These are phyloP conservation scores for Spialia ferax DNA, from an alignment of 2,888 invertebrate species.

Conservation along the genomic window DNA sequence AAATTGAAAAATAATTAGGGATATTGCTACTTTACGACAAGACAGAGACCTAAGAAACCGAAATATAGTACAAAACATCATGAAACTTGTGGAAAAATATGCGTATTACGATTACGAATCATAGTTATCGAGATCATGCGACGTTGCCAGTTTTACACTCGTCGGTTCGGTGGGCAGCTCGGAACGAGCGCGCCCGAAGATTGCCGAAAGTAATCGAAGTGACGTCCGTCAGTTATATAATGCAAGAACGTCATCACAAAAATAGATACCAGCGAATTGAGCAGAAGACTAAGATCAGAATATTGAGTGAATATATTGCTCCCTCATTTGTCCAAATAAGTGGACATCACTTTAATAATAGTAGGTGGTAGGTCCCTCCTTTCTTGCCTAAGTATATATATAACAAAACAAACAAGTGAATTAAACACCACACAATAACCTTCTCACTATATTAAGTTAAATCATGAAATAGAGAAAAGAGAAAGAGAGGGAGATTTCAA, in stretches of 20 bases:
- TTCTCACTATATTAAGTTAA: too few relatives aligned
- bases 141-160: slow-evolving; percentile 72
- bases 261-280: slow-evolving; percentile 53
- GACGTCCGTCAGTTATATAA: slow-evolving; percentile 41
- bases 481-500: too few relatives aligned
- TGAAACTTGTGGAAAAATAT: neutral
- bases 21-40: too few relatives aligned
- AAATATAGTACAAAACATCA: neutral
- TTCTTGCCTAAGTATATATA: too few relatives aligned
- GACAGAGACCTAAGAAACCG: neutral
- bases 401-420: too few relatives aligned
- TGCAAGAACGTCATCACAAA: slow-evolving; percentile 55
- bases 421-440: too few relatives aligned
- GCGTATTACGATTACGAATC: neutral
- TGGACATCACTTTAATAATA: too few relatives aligned
- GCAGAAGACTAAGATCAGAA: slow-evolving; percentile 4
- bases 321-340: neutral
- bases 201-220: slow-evolving; percentile 45
- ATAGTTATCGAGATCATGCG: slow-evolving; percentile 57
- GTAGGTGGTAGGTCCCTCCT: too few relatives aligned
- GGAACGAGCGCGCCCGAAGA: slow-evolving; percentile 49
- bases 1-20: too few relatives aligned
- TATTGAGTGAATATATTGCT: neutral
- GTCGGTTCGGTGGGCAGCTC: slow-evolving; percentile 54
- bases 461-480: too few relatives aligned